Base-by-base conservation (phyloP, 2,797 vertebrate species). In the Catharus ustulatus region DNA sequence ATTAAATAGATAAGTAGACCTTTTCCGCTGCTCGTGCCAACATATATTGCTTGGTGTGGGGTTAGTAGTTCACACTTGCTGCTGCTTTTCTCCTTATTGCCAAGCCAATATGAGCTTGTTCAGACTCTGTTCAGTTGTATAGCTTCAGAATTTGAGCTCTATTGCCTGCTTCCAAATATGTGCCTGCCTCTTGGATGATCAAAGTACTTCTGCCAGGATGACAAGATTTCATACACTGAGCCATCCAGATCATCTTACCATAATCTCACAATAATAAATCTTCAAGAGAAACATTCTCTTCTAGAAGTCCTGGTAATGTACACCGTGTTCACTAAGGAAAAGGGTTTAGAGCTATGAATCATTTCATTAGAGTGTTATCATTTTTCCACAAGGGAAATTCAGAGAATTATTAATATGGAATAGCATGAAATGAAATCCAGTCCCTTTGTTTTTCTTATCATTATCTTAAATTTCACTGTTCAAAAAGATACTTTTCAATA, bases 221-320 rank as follows among this genome's bases (percentile, higher is more conserved):
- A 93, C 67, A 49, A 74, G 73, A 81, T 90, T 76, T 90, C 58
- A 36, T 87, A 36, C 36, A 11, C 27, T 74, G 69, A 64, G 67
- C 75, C 85, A 78, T 94, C 84, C 92, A 77, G 83, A 83, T 95
- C 67, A 74, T 84, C 3, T 73, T 88, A 61, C 67, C 32, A 20
- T 67, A 46, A 89, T 85, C 43, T 78, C n/a, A 67, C 10, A 74
- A 22, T 71, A 87, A 36, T 86, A 95, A 89, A 78, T 64, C 68
- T 94, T 78, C 7, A 21, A 74, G 92, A 96, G 79, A 57, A 93
- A 52, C 23, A 46, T 74, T 96, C 23, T 93, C 62, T 58, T 94
- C 57, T 27, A 48, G 57, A 75, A 92, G 83, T 88, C 83, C 54
- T 77, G 43, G 75, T 86, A 68, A 73, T 62, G 64, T 72, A 63